Evolutionary conservation across 2,797 vertebrate species (phyloP), one percentile per base, ranked within the genome.

Genomic region (Sylvilagus floridanus): DNA sequence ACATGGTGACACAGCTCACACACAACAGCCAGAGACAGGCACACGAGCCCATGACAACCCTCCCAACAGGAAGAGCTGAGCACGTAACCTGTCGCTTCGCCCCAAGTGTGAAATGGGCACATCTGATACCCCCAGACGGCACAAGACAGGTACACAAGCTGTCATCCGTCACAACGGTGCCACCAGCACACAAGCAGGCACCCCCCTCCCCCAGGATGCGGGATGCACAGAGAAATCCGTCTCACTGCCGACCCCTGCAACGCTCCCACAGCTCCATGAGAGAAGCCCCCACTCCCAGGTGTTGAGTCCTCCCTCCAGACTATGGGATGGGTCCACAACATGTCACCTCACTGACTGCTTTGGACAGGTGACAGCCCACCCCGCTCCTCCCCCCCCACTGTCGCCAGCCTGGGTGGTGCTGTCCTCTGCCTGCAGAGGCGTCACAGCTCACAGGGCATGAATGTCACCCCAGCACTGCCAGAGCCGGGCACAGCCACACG

Each of bases 361-460:
- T 7, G 26, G 96, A 95, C 71, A 92, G 94, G 92, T 93, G 95
- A 94, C 84, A 92, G 75, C 93, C 75, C 95, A 81, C 89, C 82
- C 62, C 57, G 32, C 32, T 35, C 91, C 47, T 83, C 69, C 91
- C 68, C 91, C 81, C 28, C 75, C 72, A 54, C 35, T 82, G 84
- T 93, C 8, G 2, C 90, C 90, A 94, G 93, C 57, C 92, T 50
- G 85, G 88, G 96, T 92, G 92, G 92, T 95, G 92, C 95, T 76
- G 95, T 97, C 96, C 90, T 96, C 95, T 89, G 96, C 88, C 95
- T 95, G 95, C 95, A 95, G 93, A 94, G 77, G 86, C 52, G 96
- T 97, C 97, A 97, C 96, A 97, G 97, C 95, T 97, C 97, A 97
- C 96, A 97, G 93, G 96, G 96, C 97, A 97, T 97, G 96, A 97